Percentiles rank a stretch among this genome's conserved stretches.
phyloP scores from a whole-genome alignment of 2,113 vertebrate genomes.

The Trogon surrucura region DNA sequence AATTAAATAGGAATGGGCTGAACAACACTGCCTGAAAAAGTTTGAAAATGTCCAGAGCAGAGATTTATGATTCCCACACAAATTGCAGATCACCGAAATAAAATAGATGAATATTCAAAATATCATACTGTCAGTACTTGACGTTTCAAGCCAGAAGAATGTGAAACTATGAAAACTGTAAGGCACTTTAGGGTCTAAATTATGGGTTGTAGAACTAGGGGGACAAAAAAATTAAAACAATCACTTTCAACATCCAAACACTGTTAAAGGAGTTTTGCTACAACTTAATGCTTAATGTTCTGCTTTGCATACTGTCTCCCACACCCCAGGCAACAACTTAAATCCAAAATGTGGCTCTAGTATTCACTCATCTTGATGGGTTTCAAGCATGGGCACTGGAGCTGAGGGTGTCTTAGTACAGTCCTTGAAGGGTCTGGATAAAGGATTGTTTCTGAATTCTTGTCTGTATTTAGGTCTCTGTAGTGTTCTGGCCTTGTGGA shows the following conservation, averaged over 20 bases:
- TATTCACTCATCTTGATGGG: not conserved
- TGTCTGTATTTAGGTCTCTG: not conserved
- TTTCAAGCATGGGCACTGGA: not conserved
- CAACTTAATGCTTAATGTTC: not conserved
- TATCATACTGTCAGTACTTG: not conserved
- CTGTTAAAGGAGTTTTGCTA: not conserved
- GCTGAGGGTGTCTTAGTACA: not conserved
- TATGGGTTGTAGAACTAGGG: not conserved
- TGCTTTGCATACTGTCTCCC: not conserved
- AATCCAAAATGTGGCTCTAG: not conserved
- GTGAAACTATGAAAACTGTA: not conserved
- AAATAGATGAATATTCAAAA: not conserved
- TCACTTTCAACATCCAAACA: not conserved
- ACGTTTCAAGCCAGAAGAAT: not conserved
- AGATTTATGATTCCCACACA: not conserved
- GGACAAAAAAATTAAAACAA: not conserved
- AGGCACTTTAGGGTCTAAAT: not conserved
- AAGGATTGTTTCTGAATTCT: not conserved
- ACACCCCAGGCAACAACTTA: not conserved
- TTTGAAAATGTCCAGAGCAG: not conserved
- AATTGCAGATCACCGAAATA: constrained; percentile 6
- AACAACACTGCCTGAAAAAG: not conserved
- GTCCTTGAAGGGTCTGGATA: not conserved
- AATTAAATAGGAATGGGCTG: not conserved
- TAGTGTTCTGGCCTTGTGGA: not conserved